Base-by-base conservation (phyloP, 2,888 invertebrate species). In the Metallyticus violacea region DNA sequence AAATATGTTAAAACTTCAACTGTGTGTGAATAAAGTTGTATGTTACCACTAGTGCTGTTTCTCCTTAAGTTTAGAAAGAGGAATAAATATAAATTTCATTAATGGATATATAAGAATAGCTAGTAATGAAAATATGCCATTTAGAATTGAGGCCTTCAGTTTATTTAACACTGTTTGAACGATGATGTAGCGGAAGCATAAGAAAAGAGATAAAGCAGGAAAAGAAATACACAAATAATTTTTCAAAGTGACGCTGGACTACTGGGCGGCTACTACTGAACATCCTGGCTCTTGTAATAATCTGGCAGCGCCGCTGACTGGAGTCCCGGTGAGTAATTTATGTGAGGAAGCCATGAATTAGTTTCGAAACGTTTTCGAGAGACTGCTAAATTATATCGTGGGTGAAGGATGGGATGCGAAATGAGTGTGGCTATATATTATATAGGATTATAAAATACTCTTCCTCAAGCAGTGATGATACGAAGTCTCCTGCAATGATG, bases 281-380 rank as follows among this genome's bases (percentile, higher is more conserved):
- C n/a, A n/a, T n/a, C n/a, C n/a, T n/a, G n/a, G n/a, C 40, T 62
- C 40, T 62, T 62, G 15, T 62, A 62, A 62, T 62, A 62, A 62
- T 62, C 15, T 62, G 9, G 40, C 7, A 25, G 28, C 26, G 22
- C 28, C 77, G 25, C 28, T 83, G 25, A 25, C 77, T 7, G 83
- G 22, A n/a, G 28, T 9, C 26, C 28, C 77, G 4, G 6, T 28
- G 26, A 77, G 77, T 83, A 83, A 83, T 83, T 83, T 82, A 83
- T 77, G 83, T 83, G 77, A 83, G 83, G 83, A 83, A 83, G 83
- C 83, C 77, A 77, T 83, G 77, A 83, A 83, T 83, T 83, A 83
- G 77, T 83, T 83, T 77, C n/a, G 28, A 27, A 81, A 81, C 26
- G 81, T 81, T 81, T 62, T 81, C 62, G 26, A 82, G 40, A 62